phyloP scores from a whole-genome alignment of 2,797 vertebrate species.

The Rhinogobio ventralis region DNA sequence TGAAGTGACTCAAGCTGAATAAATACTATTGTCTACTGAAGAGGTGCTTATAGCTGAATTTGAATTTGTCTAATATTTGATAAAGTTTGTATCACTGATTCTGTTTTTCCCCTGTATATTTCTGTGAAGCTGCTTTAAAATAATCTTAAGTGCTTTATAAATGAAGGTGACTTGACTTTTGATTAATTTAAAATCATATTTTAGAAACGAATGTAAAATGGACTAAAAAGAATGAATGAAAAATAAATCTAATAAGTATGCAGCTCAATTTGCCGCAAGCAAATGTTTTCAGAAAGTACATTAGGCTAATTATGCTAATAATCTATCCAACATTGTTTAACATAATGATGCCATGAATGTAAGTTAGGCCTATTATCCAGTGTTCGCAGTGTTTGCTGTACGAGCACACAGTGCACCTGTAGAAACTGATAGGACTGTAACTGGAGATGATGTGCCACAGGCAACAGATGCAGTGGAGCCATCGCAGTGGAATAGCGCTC shows the following conservation, averaged over 20 bases:
- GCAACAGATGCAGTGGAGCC: constrained; percentile 34
- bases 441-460: constrained; percentile 45
- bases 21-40: too few species aligned
- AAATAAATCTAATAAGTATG: background rate
- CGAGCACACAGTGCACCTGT: constrained; percentile 16
- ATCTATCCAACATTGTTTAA: background rate
- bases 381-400: constrained; percentile 20
- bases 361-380: background rate
- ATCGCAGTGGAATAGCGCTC: constrained; percentile 1
- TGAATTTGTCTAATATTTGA: too few species aligned
- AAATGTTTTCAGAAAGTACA: background rate
- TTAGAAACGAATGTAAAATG: background rate
- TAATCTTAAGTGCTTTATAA: too few species aligned
- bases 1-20: too few species aligned
- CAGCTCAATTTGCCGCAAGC: background rate
- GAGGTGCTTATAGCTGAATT: too few species aligned
- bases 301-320: background rate
- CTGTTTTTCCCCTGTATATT: too few species aligned
- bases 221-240: background rate
- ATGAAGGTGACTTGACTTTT: background rate
- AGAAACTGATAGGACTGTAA: constrained; percentile 51
- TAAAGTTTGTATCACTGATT: too few species aligned
- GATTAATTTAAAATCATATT: background rate
- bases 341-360: background rate
- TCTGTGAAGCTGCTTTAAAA: too few species aligned